Percentiles rank a stretch among this genome's conserved stretches.
Evolutionary conservation across 2,888 invertebrate species (phyloP).

Genomic region (Conistra vaccinii): DNA sequence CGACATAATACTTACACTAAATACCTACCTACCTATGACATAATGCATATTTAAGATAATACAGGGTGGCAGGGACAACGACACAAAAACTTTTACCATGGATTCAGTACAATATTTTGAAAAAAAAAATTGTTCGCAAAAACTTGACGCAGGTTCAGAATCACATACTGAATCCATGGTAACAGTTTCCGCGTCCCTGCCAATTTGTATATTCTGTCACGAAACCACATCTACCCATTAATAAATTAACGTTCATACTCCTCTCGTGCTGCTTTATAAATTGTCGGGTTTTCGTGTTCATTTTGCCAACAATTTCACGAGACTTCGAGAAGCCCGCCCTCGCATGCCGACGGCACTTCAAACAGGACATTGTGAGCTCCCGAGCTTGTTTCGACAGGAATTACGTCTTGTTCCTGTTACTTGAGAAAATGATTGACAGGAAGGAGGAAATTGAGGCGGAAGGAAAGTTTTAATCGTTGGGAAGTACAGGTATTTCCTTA

Average conservation of each 20-base stretch:
- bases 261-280: background rate
- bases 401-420: background rate
- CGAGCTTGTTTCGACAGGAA: background rate
- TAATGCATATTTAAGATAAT: too few relatives aligned
- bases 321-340: background rate
- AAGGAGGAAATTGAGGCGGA: background rate
- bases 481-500: too few relatives aligned
- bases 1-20: too few relatives aligned
- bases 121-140: too few relatives aligned
- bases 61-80: too few relatives aligned
- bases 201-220: background rate
- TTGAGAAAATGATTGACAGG: constrained; percentile 8
- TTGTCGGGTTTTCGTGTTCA: constrained; percentile 15
- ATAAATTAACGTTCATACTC: constrained; percentile 3
- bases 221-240: background rate
- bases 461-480: background rate
- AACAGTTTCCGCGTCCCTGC: too few relatives aligned
- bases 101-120: too few relatives aligned
- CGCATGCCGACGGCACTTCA: constrained; percentile 16
- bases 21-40: too few relatives aligned
- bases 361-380: constrained; percentile 4
- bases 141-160: too few relatives aligned
- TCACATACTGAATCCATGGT: too few relatives aligned
- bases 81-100: too few relatives aligned
- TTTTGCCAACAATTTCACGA: constrained; percentile 36